phyloP scores from a whole-genome alignment of 2,113 vertebrate genomes.

The Pleuronectes platessa region DNA sequence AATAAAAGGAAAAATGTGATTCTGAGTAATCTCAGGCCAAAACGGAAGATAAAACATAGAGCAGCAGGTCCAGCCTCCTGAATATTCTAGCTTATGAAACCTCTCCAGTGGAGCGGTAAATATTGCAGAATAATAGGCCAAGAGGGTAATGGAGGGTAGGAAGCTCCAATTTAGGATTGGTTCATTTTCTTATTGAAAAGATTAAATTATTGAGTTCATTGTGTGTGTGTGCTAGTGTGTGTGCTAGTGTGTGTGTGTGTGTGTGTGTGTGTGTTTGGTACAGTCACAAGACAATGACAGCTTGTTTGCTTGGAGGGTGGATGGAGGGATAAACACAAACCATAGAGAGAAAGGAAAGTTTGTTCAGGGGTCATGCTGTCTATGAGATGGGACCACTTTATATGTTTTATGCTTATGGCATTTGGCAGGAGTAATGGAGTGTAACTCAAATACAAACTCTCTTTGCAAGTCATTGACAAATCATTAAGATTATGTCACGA shows the following conservation, averaged over 20 bases:
- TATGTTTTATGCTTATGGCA: background rate
- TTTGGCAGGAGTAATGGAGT: background rate
- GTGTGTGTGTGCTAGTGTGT: conserved; percentile 25
- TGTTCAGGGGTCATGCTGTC: conserved; percentile 48
- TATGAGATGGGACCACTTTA: conserved; percentile 1
- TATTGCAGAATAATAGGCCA: conserved; percentile 39
- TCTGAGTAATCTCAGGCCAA: background rate
- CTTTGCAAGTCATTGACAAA: background rate
- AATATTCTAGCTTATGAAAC: conserved; percentile 54
- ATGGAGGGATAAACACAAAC: conserved; percentile 51
- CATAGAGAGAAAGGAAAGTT: conserved; percentile 51
- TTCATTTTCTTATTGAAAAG: conserved; percentile 33
- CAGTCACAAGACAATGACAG: conserved; percentile 68
- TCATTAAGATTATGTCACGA: background rate
- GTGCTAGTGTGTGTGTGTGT: conserved; percentile 8
- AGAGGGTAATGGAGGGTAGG: conserved; percentile 39
- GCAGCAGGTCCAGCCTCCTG: conserved; percentile 24
- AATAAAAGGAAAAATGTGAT: background rate
- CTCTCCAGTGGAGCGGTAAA: conserved; percentile 48
- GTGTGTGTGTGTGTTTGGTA: conserved; percentile 23
- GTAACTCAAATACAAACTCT: background rate
- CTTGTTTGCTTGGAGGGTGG: conserved; percentile 63
- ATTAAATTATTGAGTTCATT: conserved; percentile 32
- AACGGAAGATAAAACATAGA: conserved; percentile 5
- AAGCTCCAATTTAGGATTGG: conserved; percentile 42